These are phyloP conservation scores for Archilochus colubris DNA, from an alignment of 2,113 vertebrate genomes.

Conservation along the genomic window DNA sequence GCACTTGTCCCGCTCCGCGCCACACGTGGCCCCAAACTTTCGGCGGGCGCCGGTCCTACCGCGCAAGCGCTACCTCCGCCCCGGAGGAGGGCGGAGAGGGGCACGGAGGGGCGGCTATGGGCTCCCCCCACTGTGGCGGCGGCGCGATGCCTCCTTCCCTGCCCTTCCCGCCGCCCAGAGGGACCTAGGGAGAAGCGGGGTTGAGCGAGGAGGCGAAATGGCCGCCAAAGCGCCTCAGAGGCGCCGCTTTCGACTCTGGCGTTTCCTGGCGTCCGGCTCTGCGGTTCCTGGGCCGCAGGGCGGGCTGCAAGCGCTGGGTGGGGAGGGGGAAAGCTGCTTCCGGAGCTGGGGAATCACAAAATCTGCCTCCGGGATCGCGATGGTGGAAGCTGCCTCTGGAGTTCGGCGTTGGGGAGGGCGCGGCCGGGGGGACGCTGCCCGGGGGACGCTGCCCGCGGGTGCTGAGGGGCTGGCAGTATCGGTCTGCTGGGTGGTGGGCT, in stretches of 20 bases:
- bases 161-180: rapidly evolving
- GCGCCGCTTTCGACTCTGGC: rapidly evolving
- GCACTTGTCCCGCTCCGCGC: rapidly evolving
- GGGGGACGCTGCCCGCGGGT: too few species aligned
- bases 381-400: too few species aligned
- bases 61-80: conserved; percentile 17
- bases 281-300: too few species aligned
- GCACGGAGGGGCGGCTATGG: rapidly evolving
- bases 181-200: too few species aligned
- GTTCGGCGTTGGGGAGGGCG: too few species aligned
- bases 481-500: too few species aligned
- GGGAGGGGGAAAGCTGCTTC: too few species aligned
- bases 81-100: background rate
- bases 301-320: too few species aligned
- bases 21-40: conserved; percentile 17
- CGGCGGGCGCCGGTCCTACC: background rate
- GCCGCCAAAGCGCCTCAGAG: rapidly evolving
- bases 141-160: rapidly evolving
- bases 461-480: background rate
- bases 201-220: background rate
- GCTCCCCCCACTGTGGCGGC: rapidly evolving
- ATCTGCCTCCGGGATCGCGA: too few species aligned
- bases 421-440: too few species aligned
- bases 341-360: too few species aligned
- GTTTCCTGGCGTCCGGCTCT: too few species aligned